These are phyloP conservation scores for Caerostris darwini DNA, from an alignment of 1,140 invertebrate genomes.

Conservation along the genomic window DNA sequence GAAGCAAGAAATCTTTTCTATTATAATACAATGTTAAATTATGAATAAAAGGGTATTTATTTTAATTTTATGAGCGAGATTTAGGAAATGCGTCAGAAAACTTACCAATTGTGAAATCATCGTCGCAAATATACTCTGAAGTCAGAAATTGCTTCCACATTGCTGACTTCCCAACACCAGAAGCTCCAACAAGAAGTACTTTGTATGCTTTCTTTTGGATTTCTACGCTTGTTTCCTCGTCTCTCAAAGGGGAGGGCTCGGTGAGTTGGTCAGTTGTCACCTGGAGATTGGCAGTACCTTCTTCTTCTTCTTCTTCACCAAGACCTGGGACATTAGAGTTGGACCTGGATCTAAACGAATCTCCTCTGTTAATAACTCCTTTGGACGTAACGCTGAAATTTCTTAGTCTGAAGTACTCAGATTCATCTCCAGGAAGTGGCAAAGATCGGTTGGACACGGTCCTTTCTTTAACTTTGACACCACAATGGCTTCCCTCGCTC, in stretches of 20 bases:
- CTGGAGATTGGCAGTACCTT: background rate
- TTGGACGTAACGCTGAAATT: conserved; percentile 94
- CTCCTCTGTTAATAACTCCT: conserved; percentile 89
- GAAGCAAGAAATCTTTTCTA: background rate
- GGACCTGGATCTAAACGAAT: conserved; percentile 86
- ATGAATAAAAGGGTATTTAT: background rate
- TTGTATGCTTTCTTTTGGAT: conserved; percentile 83
- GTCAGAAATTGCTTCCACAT: conserved; percentile 96
- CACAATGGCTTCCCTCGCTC: conserved; percentile 29
- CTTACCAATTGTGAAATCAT: conserved; percentile 87
- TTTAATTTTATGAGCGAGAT: too few species aligned
- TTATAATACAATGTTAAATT: background rate
- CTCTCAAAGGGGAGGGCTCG: conserved; percentile 79
- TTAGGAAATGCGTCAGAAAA: background rate
- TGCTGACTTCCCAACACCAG: conserved; percentile 95
- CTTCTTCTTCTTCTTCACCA: conserved; percentile 81
- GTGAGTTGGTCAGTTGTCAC: background rate
- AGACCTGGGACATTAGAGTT: conserved; percentile 84
- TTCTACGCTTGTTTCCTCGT: conserved; percentile 41
- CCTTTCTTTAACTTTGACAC: conserved; percentile 51
- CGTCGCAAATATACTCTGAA: conserved; percentile 96
- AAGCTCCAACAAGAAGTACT: conserved; percentile 91
- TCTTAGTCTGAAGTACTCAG: conserved; percentile 86
- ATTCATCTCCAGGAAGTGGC: conserved; percentile 75
- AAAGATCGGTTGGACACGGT: conserved; percentile 69